Evolutionary conservation across 2,888 invertebrate genomes (phyloP), one percentile per base, ranked within the genome.

Genomic region (Macaria notata): DNA sequence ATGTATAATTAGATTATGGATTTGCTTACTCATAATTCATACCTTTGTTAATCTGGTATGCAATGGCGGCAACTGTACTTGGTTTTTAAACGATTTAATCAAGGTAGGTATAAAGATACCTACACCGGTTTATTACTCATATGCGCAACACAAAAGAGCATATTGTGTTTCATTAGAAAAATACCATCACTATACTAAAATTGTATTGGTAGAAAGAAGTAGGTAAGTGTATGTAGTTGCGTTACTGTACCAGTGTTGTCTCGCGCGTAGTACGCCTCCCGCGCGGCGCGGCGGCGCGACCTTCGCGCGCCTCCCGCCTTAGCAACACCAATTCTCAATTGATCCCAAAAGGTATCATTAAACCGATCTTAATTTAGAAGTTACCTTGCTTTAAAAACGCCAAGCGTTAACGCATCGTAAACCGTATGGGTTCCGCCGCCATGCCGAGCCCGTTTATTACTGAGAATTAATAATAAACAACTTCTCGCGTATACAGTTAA

Each of bases 261-360:
- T 8, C 19, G 19, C 29, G 29, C 49, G 43, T 9, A 51, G 57
- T 53, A 56, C 59, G 44, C 38, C 36, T 30, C 29, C 39, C 46
- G 41, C 41, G 8, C 8, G 9, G 8, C n/a, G 9, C 4, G 29
- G 29, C 44, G 5, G 46, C 9, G n/a, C 48, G 69, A 67, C 78
- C 78, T 78, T 78, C 73, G 61, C 46, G 54, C 60, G 54, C 50
- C 51, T 65, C 56, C 47, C 68, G 75, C 69, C 44, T 64, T 74
- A 64, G 78, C 71, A 77, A 78, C 78, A 69, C 63, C 66, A 63
- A 68, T 68, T 72, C 73, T 69, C 72, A 77, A 78, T 76, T 76
- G 78, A 75, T 73, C 72, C 72, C 72, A 73, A 76, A 78, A 78
- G 78, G 75, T 77, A 76, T 77, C 73, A 77, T 77, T 76, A 76